A percentile compares a stretch with the other conserved stretches of the same genome.
phyloP scores from a whole-genome alignment of 2,797 vertebrate genomes.

The Lepilemur ruficaudatus region DNA sequence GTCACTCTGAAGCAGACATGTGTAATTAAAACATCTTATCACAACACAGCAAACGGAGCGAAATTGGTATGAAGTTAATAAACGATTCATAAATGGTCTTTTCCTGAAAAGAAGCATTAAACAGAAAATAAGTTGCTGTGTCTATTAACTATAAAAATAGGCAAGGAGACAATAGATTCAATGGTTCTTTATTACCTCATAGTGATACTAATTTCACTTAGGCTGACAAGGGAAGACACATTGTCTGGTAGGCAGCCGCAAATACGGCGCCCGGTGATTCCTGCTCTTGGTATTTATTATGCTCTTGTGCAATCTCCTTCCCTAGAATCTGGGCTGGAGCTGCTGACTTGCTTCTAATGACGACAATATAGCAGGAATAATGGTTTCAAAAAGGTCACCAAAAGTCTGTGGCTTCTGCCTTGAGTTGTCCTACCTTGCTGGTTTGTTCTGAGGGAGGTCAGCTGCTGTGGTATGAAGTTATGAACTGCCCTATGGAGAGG shows the following conservation, averaged over 20 bases:
- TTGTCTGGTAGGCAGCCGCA: not conserved
- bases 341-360: not conserved
- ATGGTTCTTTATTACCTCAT: not conserved
- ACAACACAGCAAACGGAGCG: not conserved
- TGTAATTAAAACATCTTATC: slow-evolving; percentile 50
- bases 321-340: not conserved
- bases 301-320: not conserved
- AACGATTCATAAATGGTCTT: not conserved
- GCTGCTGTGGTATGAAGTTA: not conserved
- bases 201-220: not conserved
- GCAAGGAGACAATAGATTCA: not conserved
- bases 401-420: not conserved
- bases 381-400: not conserved
- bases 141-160: not conserved
- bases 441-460: not conserved
- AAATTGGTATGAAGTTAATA: slow-evolving; percentile 39
- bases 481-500: not conserved
- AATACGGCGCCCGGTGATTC: not conserved
- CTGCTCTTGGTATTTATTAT: not conserved
- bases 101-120: not conserved
- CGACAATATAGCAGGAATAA: not conserved
- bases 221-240: not conserved
- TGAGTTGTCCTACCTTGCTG: not conserved
- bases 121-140: not conserved
- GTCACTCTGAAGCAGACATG: not conserved